phyloP scores from a whole-genome alignment of 2,797 vertebrate genomes.

The Gallinago stenura region DNA sequence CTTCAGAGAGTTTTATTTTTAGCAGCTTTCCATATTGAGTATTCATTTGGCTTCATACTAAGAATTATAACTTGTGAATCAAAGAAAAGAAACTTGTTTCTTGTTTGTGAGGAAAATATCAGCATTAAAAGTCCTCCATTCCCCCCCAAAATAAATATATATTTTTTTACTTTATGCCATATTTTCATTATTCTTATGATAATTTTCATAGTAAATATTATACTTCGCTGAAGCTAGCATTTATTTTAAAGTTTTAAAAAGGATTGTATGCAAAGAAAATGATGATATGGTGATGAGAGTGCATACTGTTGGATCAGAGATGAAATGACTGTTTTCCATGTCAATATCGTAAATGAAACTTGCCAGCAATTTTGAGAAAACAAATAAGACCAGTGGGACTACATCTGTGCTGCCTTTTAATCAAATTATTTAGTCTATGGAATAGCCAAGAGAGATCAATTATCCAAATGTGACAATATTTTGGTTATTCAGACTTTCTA shows the following conservation, averaged over 20 bases:
- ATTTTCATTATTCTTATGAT: conserved; percentile 1
- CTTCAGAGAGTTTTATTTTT: conserved; percentile 24
- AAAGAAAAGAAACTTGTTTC: not conserved
- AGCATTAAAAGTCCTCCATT: not conserved
- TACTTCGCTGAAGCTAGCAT: conserved; percentile 47
- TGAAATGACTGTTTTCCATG: conserved; percentile 53
- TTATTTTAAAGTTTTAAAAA: conserved; percentile 49
- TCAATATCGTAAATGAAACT: conserved; percentile 52
- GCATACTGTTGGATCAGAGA: conserved; percentile 50
- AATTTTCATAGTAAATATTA: conserved; percentile 33
- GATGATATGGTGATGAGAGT: conserved; percentile 52
- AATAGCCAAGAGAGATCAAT: conserved; percentile 16
- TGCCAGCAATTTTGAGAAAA: conserved; percentile 57
- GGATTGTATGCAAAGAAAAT: conserved; percentile 62
- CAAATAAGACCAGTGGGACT: conserved; percentile 29
- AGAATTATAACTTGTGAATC: not conserved
- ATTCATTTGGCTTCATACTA: not conserved
- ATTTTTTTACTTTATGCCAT: not conserved
- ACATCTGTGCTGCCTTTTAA: conserved; percentile 33
- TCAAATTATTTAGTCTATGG: conserved; percentile 56
- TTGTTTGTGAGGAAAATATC: not conserved
- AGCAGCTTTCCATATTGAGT: not conserved
- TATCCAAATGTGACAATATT: conserved; percentile 35
- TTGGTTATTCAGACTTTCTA: not conserved
- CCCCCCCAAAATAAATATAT: not conserved